These are phyloP conservation scores for Tyrannus savana DNA, from an alignment of 2,113 vertebrate species.

Conservation along the genomic window DNA sequence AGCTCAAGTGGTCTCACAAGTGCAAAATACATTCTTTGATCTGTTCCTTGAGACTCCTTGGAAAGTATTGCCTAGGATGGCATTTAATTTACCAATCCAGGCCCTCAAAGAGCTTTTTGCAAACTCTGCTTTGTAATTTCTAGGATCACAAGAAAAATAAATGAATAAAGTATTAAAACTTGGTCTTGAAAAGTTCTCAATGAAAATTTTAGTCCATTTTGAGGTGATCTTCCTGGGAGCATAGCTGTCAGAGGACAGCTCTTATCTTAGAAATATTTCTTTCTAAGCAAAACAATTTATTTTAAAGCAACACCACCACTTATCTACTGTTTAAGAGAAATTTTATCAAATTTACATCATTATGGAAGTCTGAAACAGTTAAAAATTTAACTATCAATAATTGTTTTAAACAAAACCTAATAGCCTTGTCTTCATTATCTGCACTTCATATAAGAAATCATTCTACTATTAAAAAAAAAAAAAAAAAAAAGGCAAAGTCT, in stretches of 20 bases:
- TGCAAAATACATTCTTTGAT: neutral
- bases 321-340: neutral
- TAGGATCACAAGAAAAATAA: neutral
- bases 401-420: neutral
- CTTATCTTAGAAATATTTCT: neutral
- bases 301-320: neutral
- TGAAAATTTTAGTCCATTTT: neutral
- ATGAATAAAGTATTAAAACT: neutral
- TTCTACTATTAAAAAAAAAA: neutral
- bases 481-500: neutral
- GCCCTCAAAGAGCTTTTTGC: neutral
- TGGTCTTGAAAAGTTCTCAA: neutral
- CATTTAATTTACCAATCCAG: neutral
- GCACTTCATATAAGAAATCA: neutral
- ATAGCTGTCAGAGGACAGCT: neutral
- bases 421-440: neutral
- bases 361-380: neutral
- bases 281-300: neutral
- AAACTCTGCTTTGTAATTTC: neutral
- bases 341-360: neutral
- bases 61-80: neutral
- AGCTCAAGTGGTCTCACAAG: neutral
- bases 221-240: neutral
- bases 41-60: neutral
- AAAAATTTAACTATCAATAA: neutral